Evolutionary conservation across 2,113 vertebrate genomes (phyloP), one percentile per base, ranked within the genome.

Genomic region (Heliornis fulica): DNA sequence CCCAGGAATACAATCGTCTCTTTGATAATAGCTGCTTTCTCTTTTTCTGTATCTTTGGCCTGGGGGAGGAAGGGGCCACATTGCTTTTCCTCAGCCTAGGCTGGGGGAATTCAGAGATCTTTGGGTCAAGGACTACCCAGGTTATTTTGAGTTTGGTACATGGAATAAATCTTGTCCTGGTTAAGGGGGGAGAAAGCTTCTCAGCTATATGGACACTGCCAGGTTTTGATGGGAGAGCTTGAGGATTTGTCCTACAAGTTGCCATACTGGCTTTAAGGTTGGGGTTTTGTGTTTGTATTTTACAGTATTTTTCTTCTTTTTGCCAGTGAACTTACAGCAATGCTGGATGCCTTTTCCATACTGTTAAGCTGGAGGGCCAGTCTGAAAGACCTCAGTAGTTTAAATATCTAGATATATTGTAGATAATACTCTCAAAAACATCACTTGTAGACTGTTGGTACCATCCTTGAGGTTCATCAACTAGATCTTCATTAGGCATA

Each of bases 151-250:
- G 2, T 61, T 68, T 38, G 43, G 29, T 36, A 25, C 3, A 9
- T 13, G 10, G 36, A 38, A 61, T 57, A 29, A 45, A 45, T 40
- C 15, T 36, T 17, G 4, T 17, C 26, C 15, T 6, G 32, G 40
- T 63, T 18, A 51, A 89, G 63, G 23, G 9, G 31, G 72, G n/a
- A 38, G 25, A 38, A n/a, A 23, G 31, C n/a, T 40, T 8, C 65
- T 59, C 7, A n/a, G 36, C 2, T n/a, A 7, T 0, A 0, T 36
- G 40, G 23, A 28, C 61, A 0, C 53, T 68, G 20, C n/a, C 36
- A 72, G 32, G 10, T 56, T 85, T 81, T n/a, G 41, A n/a, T 53
- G 61, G 23, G 51, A 46, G 59, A 5, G 13, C 6, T 4, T 16
- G 11, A 54, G 68, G 28, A 54, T 15, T 71, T 48, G 26, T 40